Percentiles rank a stretch among this genome's conserved stretches.
These are phyloP conservation scores for Meghimatium bilineatum DNA, from an alignment of 2,888 invertebrate species.

Conservation along the genomic window DNA sequence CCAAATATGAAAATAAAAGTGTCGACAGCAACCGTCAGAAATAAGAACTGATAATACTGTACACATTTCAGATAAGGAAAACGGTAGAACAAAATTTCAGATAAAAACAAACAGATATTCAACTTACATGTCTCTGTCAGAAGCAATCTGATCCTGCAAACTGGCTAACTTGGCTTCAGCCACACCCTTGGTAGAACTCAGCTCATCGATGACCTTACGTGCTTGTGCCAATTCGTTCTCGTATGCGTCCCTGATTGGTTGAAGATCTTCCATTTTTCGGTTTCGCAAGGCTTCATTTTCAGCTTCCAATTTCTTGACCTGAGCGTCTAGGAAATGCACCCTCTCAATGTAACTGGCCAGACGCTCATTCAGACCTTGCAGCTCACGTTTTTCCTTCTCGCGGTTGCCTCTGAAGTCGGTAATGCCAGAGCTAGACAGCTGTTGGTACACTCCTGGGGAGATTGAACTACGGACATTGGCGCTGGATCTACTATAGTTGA, in stretches of 20 bases:
- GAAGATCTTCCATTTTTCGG: conserved; percentile 67
- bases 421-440: conserved; percentile 72
- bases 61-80: no score
- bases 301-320: conserved; percentile 71
- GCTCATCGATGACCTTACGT: conserved; percentile 77
- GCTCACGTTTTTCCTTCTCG: conserved; percentile 78
- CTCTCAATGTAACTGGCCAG: conserved; percentile 79
- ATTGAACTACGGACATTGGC: conserved; percentile 27
- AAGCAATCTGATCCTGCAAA: conserved; percentile 77
- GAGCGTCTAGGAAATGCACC: conserved; percentile 75
- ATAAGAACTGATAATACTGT: no score
- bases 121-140: conserved; percentile 50
- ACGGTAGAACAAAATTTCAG: background rate
- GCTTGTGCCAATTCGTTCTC: conserved; percentile 78
- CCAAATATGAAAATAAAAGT: no score
- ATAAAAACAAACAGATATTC: background rate
- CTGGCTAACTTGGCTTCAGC: conserved; percentile 77
- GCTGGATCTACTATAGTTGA: background rate
- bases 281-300: conserved; percentile 71
- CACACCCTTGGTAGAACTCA: conserved; percentile 77
- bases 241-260: conserved; percentile 76
- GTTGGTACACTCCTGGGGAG: conserved; percentile 56
- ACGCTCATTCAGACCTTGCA: conserved; percentile 79
- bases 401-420: conserved; percentile 76
- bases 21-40: no score